Base-by-base conservation (phyloP, 1,140 invertebrate species). In the Wasmannia auropunctata region DNA sequence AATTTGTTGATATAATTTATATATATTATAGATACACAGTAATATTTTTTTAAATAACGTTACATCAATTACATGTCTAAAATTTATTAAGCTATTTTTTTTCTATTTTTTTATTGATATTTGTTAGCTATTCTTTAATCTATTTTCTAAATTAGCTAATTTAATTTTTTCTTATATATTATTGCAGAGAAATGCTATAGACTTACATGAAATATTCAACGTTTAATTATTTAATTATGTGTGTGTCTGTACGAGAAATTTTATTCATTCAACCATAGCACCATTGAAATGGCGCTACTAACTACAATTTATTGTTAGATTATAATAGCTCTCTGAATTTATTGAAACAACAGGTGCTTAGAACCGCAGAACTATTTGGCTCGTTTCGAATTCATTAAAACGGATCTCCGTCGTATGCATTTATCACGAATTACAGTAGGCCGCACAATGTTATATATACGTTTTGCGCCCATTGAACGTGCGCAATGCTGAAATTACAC, bases 361-460 rank as follows among this genome's bases (percentile, higher is more conserved):
- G 11, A 43, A n/a, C 14, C 43, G n/a, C n/a, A 43, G 25, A 43
- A 60, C 14, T 58, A 56, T 69, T 54, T 34, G 67, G 34, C n/a
- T 34, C 37, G 25, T 58, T 83, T 74, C 37, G 14, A 2, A 74
- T 56, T 81, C 67, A 81, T 74, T 83, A 83, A 83, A 83, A 60
- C 11, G 37, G 37, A 19, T 58, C 37, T 1, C 34, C 7, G 14
- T 74, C 14, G 34, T 74, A 43, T 54, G 19, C 37, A 72, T 81
- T 70, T 81, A 72, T 83, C 79, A 43, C 67, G 56, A 60, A 83
- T 83, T 72, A 43, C n/a, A n/a, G 37, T 72, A 72, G 43, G 40
- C 37, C 37, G 67, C 67, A 34, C 67, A 72, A 70, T 19, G 54
- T 49, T 83, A 46, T 31, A 46, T 31, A 70, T 34, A 25, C 28